These are phyloP conservation scores for Microchrysa polita DNA, from an alignment of 2,888 invertebrate genomes.

Conservation along the genomic window DNA sequence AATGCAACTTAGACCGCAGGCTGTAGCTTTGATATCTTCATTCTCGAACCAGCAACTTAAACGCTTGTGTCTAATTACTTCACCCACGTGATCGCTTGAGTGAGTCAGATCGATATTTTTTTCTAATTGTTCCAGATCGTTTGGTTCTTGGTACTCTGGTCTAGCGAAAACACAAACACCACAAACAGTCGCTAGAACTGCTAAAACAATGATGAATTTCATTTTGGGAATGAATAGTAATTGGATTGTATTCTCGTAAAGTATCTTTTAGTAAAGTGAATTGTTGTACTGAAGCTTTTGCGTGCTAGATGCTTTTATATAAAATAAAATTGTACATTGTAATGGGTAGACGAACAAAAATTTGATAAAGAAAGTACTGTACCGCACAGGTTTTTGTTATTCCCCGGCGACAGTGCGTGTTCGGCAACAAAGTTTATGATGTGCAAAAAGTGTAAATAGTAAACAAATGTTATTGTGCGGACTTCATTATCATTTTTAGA, in stretches of 20 bases:
- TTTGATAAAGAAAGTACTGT: background rate
- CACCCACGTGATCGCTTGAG: background rate
- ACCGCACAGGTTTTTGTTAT: background rate
- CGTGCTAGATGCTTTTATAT: background rate
- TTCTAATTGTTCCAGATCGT: background rate
- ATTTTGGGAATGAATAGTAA: background rate
- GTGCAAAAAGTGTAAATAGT: too few species aligned
- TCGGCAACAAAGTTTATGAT: too few species aligned
- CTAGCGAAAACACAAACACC: background rate
- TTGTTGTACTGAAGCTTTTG: background rate
- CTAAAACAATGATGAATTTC: background rate
- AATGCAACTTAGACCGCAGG: background rate
- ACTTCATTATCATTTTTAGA: too few species aligned
- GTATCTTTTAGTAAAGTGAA: background rate
- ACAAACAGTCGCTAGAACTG: background rate
- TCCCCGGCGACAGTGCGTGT: too few species aligned
- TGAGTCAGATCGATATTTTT: background rate
- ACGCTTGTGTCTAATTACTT: background rate
- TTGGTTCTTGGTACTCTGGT: background rate
- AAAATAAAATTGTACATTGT: background rate
- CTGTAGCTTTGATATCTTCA: background rate
- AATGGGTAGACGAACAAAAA: background rate
- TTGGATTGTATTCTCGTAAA: too few species aligned
- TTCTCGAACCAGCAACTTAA: slow-evolving; percentile 1
- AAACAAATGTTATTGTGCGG: too few species aligned